Evolutionary conservation across 1,140 invertebrate genomes (phyloP), one percentile per base, ranked within the genome.

Genomic region (Diorhabda carinulata): DNA sequence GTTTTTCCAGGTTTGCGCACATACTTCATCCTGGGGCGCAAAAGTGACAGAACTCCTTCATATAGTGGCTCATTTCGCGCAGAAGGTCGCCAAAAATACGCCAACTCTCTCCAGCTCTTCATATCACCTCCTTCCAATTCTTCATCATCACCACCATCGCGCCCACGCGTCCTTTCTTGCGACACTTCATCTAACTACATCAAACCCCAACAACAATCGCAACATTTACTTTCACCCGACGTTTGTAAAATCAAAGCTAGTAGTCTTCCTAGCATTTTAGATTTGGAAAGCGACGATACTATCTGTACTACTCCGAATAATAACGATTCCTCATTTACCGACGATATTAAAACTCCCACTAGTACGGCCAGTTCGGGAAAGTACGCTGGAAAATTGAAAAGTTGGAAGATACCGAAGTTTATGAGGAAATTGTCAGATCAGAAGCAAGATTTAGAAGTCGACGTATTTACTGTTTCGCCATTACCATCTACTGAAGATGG

Each of bases 201-300:
- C 67, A 84, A 72, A 73, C 79, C 59, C 2, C 66, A 76, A 5
- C 77, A 76, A 72, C 72, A 78, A 7, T 79, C 78, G 72, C 86
- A 78, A 77, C 87, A 86, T 78, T 86, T 81, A 78, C 83, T 83
- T 64, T 88, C 80, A 70, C 84, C 84, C 10, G 87, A 82, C 72
- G 85, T 83, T 47, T 88, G 87, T 76, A 86, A 86, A 73, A 85
- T 87, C 69, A 90, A 91, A 81, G 88, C 91, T 9, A 92, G 88
- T 76, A 92, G 90, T 57, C 74, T 92, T 74, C 90, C 91, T 0
- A 92, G 90, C 78, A 92, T 92, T 74, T 81, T 92, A 69, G 91
- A 92, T 78, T 90, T 89, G 0, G 90, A 91, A 69, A 87, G 90
- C 62, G 81, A 91, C 63, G 81, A 81, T 41, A 87, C 89, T 41